Conservation (phyloP, 1,140 invertebrate genomes). For the Philopotamus ludificatus region DNA sequence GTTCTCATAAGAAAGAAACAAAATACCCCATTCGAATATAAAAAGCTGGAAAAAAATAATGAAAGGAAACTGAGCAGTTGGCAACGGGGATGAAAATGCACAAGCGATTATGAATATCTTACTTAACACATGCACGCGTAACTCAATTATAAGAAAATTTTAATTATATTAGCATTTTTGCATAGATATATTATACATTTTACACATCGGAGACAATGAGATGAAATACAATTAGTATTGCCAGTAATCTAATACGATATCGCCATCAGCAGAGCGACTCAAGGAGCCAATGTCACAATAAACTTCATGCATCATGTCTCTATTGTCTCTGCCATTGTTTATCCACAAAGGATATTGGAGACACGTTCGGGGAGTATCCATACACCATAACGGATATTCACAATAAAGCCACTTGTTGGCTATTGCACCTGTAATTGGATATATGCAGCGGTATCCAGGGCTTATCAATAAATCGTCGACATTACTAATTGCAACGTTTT, state of each 20-base stretch:
- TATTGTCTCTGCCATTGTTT: constrained; percentile 6
- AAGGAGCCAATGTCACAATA: constrained; percentile 6
- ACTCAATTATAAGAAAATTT: neutral
- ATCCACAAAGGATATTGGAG: constrained; percentile 7
- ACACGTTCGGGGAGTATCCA: neutral
- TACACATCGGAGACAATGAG: no score
- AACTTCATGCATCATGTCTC: constrained; percentile 11
- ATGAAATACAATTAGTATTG: no score
- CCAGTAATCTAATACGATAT: neutral
- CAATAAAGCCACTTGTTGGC: constrained; percentile 5
- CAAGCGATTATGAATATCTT: neutral
- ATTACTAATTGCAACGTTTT: no score
- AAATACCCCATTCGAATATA: neutral
- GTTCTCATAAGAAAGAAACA: constrained; percentile 14
- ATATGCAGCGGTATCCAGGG: no score
- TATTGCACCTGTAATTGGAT: constrained; percentile 10
- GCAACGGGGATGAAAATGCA: constrained; percentile 12
- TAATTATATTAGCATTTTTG: neutral
- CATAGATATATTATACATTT: neutral
- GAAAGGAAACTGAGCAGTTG: constrained; percentile 4
- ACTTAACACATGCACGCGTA: no score
- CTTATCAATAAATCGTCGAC: no score
- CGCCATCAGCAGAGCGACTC: neutral
- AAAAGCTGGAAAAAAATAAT: constrained; percentile 2
- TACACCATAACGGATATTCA: constrained; percentile 9